Evolutionary conservation across 30 jellyfish, hydroid and myxozoan species (phyloP).

Genomic region (Pseudorhiza aurosa): DNA sequence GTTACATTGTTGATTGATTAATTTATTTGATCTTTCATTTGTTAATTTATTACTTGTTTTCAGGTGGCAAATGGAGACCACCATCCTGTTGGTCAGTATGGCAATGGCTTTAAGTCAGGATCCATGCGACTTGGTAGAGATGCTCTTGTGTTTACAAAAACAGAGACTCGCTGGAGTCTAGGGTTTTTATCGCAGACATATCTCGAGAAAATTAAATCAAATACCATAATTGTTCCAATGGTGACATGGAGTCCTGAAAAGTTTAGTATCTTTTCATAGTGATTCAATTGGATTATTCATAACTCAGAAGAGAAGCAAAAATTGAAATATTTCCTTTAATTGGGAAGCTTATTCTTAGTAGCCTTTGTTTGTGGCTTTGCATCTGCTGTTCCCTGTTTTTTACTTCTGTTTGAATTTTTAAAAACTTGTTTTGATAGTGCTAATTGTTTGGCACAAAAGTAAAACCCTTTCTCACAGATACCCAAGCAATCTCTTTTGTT

Average conservation of each 20-base stretch:
- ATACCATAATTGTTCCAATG: slow-evolving; percentile 90
- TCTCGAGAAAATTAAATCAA: slow-evolving; percentile 62
- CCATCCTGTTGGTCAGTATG: slow-evolving; percentile 98
- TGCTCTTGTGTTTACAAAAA: slow-evolving; percentile 92
- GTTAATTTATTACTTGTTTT: neutral
- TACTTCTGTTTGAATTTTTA: too few species aligned
- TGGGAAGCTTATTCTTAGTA: too few species aligned
- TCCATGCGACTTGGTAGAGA: slow-evolving; percentile 99
- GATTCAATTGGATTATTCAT: too few species aligned
- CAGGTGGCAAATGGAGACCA: slow-evolving; percentile 91
- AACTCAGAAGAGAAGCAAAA: too few species aligned
- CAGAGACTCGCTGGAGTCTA: slow-evolving; percentile 72
- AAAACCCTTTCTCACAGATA: too few species aligned
- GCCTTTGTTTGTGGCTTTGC: too few species aligned
- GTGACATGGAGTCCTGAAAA: slow-evolving; percentile 82
- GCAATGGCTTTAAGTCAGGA: slow-evolving; percentile 98
- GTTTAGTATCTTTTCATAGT: slow-evolving; percentile 72
- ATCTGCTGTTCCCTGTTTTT: too few species aligned
- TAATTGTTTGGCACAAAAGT: too few species aligned
- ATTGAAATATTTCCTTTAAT: too few species aligned
- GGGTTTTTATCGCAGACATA: slow-evolving; percentile 93
- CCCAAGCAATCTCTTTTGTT: too few species aligned
- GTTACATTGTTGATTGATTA: neutral
- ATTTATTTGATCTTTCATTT: neutral
- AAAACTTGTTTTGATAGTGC: too few species aligned